Base-by-base conservation (phyloP, 2,888 invertebrate species). In the Coecobrya sp. region DNA sequence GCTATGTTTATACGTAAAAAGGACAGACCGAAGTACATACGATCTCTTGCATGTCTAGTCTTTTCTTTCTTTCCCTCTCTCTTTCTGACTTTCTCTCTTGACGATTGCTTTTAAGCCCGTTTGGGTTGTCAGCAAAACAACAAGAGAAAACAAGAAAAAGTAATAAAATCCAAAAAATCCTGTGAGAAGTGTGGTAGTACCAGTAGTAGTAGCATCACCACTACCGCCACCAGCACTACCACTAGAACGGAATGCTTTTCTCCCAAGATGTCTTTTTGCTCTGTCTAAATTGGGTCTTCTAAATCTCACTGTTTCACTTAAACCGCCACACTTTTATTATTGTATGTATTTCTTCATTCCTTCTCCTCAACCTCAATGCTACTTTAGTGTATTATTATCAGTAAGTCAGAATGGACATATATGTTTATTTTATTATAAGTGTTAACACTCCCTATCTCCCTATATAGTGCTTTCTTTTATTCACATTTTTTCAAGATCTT, bases 31-130 rank as follows among this genome's bases (percentile, higher is more conserved):
- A 76, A 19, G 49, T 22, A 42, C 11, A 13, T 76, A 49, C 42
- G 19, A n/a, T 55, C 55, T 55, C 73, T 45, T 81, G 81, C 59
- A 81, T 55, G 81, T 81, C 81, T 81, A 30, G 36, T 52, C 19
- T 27, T 65, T 86, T 85, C 92, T n/a, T n/a, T 52, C 19, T 27
- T 65, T 86, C 79, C 68, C 82, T 86, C 85, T 85, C 42, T 45
- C 84, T 84, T 36, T 88, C 49, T 49, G 45, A 81, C 81, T 73
- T 65, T 42, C 89, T 76, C 82, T 84, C 92, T 89, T 85, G 93
- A 93, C 93, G 91, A 91, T 91, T 81, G 91, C 89, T 91, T 88
- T 91, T 92, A 92, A 89, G 92, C 89, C 89, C 89, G 81, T 86
- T 92, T 92, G 68, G 86, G 89, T 86, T 92, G 92, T 92, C 92